phyloP scores from a whole-genome alignment of 2,888 invertebrate species.

The Luperina testacea region DNA sequence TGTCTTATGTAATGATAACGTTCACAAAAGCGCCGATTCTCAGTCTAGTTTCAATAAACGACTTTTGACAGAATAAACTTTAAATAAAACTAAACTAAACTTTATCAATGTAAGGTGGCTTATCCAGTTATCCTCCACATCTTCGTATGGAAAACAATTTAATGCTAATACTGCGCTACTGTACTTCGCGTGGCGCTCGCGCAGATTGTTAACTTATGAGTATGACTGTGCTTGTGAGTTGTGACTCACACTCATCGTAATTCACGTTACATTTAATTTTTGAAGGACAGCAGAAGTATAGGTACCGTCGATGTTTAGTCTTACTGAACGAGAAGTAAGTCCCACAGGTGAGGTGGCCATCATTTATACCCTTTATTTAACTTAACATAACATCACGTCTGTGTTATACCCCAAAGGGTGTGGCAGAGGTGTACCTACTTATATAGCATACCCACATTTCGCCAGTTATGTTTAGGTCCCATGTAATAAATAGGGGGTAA shows the following conservation, averaged over 20 bases:
- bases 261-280: conserved; percentile 4
- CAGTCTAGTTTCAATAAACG: background rate
- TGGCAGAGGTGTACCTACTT: background rate
- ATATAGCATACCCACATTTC: background rate
- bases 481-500: no score
- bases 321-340: background rate
- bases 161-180: conserved; percentile 26
- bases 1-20: no score
- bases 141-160: background rate
- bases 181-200: conserved; percentile 31
- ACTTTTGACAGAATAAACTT: background rate
- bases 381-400: background rate
- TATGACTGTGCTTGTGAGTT: conserved; percentile 8
- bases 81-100: background rate
- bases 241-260: conserved; percentile 35
- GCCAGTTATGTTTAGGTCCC: background rate
- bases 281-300: background rate
- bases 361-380: no score
- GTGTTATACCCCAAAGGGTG: background rate
- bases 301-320: background rate
- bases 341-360: no score
- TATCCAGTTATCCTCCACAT: conserved; percentile 17
- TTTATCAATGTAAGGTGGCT: background rate
- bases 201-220: conserved; percentile 15
- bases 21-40: no score